Percentiles rank a stretch among this genome's conserved stretches.
These are phyloP conservation scores for Hirundichthys speculiger DNA, from an alignment of 2,113 vertebrate genomes.

Conservation along the genomic window DNA sequence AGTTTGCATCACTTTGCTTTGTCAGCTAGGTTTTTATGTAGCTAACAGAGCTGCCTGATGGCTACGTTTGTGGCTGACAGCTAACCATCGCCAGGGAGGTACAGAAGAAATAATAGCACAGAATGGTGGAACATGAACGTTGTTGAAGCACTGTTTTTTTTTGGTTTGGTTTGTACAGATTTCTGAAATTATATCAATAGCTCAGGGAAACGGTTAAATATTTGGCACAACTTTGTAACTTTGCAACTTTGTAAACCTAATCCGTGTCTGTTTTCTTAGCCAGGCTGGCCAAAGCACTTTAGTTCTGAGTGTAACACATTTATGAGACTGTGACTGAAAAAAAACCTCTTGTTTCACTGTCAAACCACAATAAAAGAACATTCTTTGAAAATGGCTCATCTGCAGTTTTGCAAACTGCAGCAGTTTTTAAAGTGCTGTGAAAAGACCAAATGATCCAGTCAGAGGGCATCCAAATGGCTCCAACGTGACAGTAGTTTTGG, in stretches of 20 bases:
- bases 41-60: no score
- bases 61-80: no score
- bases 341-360: constrained; percentile 40
- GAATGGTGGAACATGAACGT: no score
- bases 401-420: constrained; percentile 37
- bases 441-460: constrained; percentile 62
- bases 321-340: not conserved
- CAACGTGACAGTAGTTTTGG: constrained; percentile 48
- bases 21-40: no score
- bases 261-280: constrained; percentile 11
- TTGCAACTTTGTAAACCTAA: constrained; percentile 18
- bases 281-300: constrained; percentile 11
- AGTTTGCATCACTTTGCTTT: no score
- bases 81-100: no score
- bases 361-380: constrained; percentile 56
- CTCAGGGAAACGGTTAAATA: no score
- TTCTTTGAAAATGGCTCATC: constrained; percentile 28
- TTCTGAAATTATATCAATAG: no score
- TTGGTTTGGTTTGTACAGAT: no score
- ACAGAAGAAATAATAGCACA: no score
- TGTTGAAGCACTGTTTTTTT: no score
- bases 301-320: constrained; percentile 19
- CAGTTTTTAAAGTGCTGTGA: constrained; percentile 52
- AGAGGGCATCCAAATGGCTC: constrained; percentile 55
- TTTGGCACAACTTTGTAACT: not conserved